A percentile compares a stretch with the other conserved stretches of the same genome.
Conservation (phyloP, 30 jellyfish, hydroid and myxozoan species). For the Mastigias papua region DNA sequence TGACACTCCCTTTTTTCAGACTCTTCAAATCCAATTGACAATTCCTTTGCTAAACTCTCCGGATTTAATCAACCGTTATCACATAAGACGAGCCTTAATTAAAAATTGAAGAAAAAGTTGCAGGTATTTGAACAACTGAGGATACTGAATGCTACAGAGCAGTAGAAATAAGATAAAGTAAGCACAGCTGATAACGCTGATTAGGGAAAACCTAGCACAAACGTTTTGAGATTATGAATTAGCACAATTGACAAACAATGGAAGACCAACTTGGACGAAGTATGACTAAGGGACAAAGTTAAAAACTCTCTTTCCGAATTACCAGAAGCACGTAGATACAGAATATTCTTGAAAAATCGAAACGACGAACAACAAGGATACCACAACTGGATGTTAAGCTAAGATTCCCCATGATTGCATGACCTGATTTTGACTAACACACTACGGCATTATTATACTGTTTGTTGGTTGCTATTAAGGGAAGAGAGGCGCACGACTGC, state of each 20-base stretch:
- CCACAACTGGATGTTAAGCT: too few species aligned
- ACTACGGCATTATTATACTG: too few species aligned
- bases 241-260: background rate
- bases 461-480: too few species aligned
- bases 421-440: too few species aligned
- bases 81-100: background rate
- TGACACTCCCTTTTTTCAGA: background rate
- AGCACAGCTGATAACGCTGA: background rate
- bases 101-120: background rate
- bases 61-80: background rate
- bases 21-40: background rate
- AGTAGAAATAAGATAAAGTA: background rate
- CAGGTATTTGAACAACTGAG: background rate
- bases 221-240: background rate
- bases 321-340: too few species aligned
- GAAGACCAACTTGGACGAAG: too few species aligned
- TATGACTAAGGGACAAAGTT: too few species aligned
- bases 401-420: too few species aligned
- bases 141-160: background rate
- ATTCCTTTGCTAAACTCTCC: background rate
- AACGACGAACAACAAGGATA: too few species aligned
- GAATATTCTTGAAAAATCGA: too few species aligned
- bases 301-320: too few species aligned
- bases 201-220: background rate
- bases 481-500: too few species aligned